These are phyloP conservation scores for Drosophila cracens DNA, from an alignment of 2,888 invertebrate genomes.

Conservation along the genomic window DNA sequence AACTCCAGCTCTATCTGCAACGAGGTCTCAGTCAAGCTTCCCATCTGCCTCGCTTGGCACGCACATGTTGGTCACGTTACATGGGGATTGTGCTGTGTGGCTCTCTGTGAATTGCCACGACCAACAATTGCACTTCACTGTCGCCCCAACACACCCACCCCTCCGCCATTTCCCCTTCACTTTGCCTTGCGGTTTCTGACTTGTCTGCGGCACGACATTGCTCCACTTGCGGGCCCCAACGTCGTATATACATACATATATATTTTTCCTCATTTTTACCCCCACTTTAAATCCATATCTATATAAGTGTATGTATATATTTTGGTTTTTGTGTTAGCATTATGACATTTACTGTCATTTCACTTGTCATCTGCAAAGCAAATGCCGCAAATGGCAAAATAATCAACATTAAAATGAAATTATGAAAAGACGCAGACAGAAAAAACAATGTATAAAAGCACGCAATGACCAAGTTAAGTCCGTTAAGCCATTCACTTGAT, in stretches of 20 bases:
- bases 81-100: constrained; percentile 15
- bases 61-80: constrained; percentile 79
- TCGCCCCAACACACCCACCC: not conserved
- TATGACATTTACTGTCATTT: constrained; percentile 64
- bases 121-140: constrained; percentile 23
- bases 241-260: constrained; percentile 52
- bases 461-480: constrained; percentile 73
- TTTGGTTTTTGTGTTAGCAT: constrained; percentile 22
- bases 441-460: constrained; percentile 53
- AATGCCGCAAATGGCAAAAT: constrained; percentile 61
- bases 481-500: constrained; percentile 57
- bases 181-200: constrained; percentile 64
- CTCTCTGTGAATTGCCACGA: constrained; percentile 37
- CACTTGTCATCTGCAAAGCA: constrained; percentile 55
- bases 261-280: constrained; percentile 7
- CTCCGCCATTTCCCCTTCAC: constrained; percentile 8
- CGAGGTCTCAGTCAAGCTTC: constrained; percentile 25
- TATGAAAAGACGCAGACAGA: constrained; percentile 37
- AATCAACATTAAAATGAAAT: constrained; percentile 64
- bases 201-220: constrained; percentile 70
- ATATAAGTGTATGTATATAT: not conserved
- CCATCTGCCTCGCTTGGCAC: constrained; percentile 53
- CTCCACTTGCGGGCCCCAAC: constrained; percentile 67
- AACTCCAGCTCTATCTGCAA: constrained; percentile 5
- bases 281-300: constrained; percentile 2